A percentile compares a stretch with the other conserved stretches of the same genome.
phyloP scores from a whole-genome alignment of 2,888 invertebrate species.

The Andrena camellia region DNA sequence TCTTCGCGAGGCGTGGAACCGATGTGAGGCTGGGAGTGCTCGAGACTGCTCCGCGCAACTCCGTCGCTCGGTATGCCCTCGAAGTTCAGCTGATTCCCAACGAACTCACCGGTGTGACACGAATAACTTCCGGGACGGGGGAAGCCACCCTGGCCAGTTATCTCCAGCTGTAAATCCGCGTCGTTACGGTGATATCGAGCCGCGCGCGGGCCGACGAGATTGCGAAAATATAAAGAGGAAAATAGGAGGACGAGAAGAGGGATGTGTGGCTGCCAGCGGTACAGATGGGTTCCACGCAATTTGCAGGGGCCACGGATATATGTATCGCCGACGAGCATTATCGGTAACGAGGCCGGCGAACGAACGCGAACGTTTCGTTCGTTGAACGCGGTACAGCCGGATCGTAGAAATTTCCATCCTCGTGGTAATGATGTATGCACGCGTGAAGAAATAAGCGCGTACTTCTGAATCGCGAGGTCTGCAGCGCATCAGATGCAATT shows the following conservation, averaged over 20 bases:
- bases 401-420: constrained; percentile 36
- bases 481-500: not conserved
- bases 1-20: constrained; percentile 63
- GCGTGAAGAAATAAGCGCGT: constrained; percentile 7
- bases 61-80: constrained; percentile 40
- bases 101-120: constrained; percentile 54
- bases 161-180: constrained; percentile 65
- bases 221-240: constrained; percentile 44
- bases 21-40: constrained; percentile 51
- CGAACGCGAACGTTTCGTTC: not conserved
- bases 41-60: constrained; percentile 29
- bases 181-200: constrained; percentile 53
- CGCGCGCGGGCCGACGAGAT: constrained; percentile 26
- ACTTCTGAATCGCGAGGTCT: not conserved
- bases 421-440: not conserved
- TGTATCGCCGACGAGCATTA: constrained; percentile 31
- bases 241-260: constrained; percentile 17
- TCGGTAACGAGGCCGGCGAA: constrained; percentile 45
- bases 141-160: constrained; percentile 40
- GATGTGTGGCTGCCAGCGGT: constrained; percentile 21
- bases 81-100: constrained; percentile 55
- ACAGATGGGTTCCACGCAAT: constrained; percentile 35
- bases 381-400: not conserved
- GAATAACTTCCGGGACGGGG: constrained; percentile 59
- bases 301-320: constrained; percentile 19